Base-by-base conservation (phyloP, 2,797 vertebrate genomes). In the Scomberomorus guttatus region DNA sequence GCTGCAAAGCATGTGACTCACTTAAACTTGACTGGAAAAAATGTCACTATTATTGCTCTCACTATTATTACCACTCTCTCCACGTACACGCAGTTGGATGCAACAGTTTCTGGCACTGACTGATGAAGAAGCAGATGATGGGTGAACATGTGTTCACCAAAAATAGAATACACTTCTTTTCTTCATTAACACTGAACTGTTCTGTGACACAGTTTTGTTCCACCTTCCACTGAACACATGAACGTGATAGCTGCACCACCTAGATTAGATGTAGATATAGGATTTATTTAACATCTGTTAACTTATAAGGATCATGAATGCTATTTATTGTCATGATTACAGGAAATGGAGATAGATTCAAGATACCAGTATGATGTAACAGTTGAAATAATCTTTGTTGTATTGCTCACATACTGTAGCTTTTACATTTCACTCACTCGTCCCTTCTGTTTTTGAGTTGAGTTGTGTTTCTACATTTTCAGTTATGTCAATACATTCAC, bases 291-390 rank as follows among this genome's bases (percentile, higher is more conserved):
- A 68, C 52, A 57, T 66, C 14, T 51, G 54, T 72, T 60, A 14
- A 68, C 29, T 63, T 15, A 22, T 64, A 3, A 52, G 8, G 54
- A 42, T 37, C 34, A 51, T 39, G 12, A 73, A 37, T 66, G 29
- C 66, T 78, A 80, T 87, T 81, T 87, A 83, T 85, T 84, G 69
- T 50, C 50, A 63, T 60, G 39, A 50, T 59, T 48, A 44, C 32
- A 80, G 58, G 70, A 61, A 50, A 59, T 44, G 5, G 3, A 63
- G 25, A 29, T 32, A 4, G 15, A 54, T 27, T 14, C 55, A 55
- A 63, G 2, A 68, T 13, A 32, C 14, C 29, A 55, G 72, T 32
- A 42, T 58, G 22, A 57, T 75, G 29, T 65, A 75, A 82, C 68
- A 66, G 63, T 68, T 68, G 59, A 77, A 65, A 29, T 75, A 54